Evolutionary conservation across 2,888 invertebrate genomes (phyloP), one percentile per base, ranked within the genome.

Genomic region (Trachelus tabidus): DNA sequence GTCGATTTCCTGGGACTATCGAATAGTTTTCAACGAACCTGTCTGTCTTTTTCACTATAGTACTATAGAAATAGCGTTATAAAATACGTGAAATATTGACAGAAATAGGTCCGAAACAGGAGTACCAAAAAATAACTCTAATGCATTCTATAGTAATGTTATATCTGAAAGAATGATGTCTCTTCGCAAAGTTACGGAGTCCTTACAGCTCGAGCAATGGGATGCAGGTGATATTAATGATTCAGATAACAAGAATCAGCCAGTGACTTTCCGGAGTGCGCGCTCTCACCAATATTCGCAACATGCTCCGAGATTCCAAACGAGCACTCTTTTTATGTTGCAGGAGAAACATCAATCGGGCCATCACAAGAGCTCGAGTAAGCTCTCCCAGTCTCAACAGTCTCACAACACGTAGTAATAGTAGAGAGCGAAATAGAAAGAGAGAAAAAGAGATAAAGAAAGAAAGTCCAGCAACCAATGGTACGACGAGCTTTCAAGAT

Each of bases 261-360:
- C 2, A 56, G 23, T 56, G 56, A 23, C 23, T 56, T 56, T 56
- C 2, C 23, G 56, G 56, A 56, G 9, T 56, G 23, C 40, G 40
- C 40, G 23, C 56, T 56, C 56, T 56, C 23, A 9, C 56, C 56
- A 56, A 56, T 56, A 56, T 56, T 56, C 9, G 9, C 56, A 56
- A 23, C 23, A 56, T 23, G 56, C 56, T 56, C 56, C 56, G 23
- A 56, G 23, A 56, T 56, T 56, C 56, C 56, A 56, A 56, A 56
- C 56, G 56, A 56, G 56, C 56, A 79, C 77, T 73, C 69, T 81
- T 78, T 83, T 83, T 82, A 80, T 89, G 87, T 88, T 90, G 73
- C 89, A 90, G 90, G 90, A 90, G 56, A 90, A 89, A 81, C 89
- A 90, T 81, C 80, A 89, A 76, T 89, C 90, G 84, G 87, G 89